Percentiles rank a stretch among this genome's conserved stretches.
Conservation (phyloP, 2,113 vertebrate genomes). For the Crotalus horridus region DNA sequence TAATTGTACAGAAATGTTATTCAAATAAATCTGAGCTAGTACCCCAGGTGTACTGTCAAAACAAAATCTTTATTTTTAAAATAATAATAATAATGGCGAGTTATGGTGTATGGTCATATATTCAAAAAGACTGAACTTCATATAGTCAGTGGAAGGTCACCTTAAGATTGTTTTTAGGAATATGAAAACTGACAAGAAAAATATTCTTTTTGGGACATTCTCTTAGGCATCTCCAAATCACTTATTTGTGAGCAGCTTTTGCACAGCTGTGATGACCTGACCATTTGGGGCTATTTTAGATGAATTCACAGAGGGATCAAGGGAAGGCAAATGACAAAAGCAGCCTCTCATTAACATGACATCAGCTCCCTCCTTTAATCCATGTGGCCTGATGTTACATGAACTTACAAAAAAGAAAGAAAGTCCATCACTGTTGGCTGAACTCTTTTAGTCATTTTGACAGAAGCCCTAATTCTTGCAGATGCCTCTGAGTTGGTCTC, state of each 20-base stretch:
- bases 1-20: neutral
- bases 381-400: neutral
- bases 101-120: neutral
- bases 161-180: neutral
- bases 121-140: neutral
- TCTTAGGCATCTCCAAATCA: neutral
- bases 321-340: neutral
- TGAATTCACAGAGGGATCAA: neutral
- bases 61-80: neutral
- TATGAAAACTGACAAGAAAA: neutral
- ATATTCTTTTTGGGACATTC: neutral
- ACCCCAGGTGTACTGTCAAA: neutral
- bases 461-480: neutral
- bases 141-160: neutral
- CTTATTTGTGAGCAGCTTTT: neutral
- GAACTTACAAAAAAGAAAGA: neutral
- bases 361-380: neutral
- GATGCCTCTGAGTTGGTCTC: neutral
- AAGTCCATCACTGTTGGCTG: neutral
- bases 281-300: neutral
- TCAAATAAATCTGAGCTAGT: neutral
- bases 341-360: neutral
- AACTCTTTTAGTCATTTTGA: neutral
- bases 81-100: neutral
- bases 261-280: neutral